phyloP scores from a whole-genome alignment of 1,140 invertebrate species.

The Aethina tumida region DNA sequence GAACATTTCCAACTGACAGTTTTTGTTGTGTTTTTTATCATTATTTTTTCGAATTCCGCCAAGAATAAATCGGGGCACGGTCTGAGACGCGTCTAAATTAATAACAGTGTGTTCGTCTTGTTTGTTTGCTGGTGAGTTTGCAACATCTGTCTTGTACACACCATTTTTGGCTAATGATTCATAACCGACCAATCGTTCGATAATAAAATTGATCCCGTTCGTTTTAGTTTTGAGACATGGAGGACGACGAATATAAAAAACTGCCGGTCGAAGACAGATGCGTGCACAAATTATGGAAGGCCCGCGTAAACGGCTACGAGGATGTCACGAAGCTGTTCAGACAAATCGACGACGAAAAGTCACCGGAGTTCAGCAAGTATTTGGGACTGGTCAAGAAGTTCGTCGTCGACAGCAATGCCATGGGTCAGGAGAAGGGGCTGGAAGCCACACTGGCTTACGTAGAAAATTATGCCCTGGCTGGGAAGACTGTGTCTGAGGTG shows the following conservation, averaged over 20 bases:
- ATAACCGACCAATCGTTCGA: too few species aligned
- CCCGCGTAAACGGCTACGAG: slow-evolving; percentile 86
- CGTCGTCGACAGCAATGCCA: slow-evolving; percentile 88
- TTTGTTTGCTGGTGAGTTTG: too few species aligned
- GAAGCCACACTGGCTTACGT: slow-evolving; percentile 84
- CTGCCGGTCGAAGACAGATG: slow-evolving; percentile 83
- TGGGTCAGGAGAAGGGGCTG: slow-evolving; percentile 92
- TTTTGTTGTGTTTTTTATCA: too few species aligned
- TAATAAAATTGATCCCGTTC: too few species aligned
- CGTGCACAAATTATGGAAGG: slow-evolving; percentile 93
- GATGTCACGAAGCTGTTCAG: slow-evolving; percentile 83
- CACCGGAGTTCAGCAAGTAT: slow-evolving; percentile 87
- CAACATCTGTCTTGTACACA: too few species aligned
- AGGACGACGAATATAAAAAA: slow-evolving; percentile 89
- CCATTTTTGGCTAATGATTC: too few species aligned
- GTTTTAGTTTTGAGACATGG: too few species aligned
- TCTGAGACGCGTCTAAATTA: too few species aligned
- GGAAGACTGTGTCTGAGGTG: slow-evolving; percentile 81
- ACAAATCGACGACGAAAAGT: slow-evolving; percentile 82
- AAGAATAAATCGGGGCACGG: too few species aligned
- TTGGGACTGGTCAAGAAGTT: slow-evolving; percentile 90
- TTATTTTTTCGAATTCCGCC: too few species aligned
- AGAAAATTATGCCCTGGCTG: slow-evolving; percentile 76
- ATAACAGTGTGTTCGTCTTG: too few species aligned
- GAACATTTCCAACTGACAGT: too few species aligned